Conservation (phyloP, 1,140 invertebrate genomes). For the Apis florea region DNA sequence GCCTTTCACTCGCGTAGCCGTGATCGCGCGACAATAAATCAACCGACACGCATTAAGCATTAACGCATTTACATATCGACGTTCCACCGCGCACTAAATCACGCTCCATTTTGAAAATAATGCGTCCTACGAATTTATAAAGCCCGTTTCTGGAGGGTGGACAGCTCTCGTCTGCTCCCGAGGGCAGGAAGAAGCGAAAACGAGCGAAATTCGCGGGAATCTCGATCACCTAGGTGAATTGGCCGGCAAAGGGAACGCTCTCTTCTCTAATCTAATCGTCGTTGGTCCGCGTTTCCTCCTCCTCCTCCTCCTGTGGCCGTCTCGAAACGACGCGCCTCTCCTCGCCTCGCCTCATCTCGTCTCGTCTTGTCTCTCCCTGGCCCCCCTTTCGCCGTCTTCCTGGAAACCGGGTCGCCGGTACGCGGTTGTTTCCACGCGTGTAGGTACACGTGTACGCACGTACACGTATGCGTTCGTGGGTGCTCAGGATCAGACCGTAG, state of each 20-base stretch:
- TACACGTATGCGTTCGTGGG: slow-evolving; percentile 44
- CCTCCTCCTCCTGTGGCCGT: not conserved
- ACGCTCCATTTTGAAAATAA: slow-evolving; percentile 38
- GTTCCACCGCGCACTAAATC: slow-evolving; percentile 37
- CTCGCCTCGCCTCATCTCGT: not conserved
- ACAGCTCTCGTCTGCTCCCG: not conserved
- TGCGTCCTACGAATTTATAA: slow-evolving; percentile 10
- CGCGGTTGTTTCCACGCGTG: slow-evolving; percentile 41
- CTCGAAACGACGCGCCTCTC: not conserved
- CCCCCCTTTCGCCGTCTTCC: slow-evolving; percentile 67
- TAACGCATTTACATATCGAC: slow-evolving; percentile 61
- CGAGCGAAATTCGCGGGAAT: slow-evolving; percentile 9
- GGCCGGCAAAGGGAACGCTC: not conserved
- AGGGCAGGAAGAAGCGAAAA: not conserved
- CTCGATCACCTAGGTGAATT: not conserved
- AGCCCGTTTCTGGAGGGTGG: not conserved
- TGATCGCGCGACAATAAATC: slow-evolving; percentile 49
- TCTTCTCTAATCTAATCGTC: slow-evolving; percentile 74
- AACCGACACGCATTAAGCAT: slow-evolving; percentile 59
- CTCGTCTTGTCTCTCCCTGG: not conserved
- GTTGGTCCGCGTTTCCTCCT: slow-evolving; percentile 64
- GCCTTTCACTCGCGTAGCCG: slow-evolving; percentile 47
- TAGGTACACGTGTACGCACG: slow-evolving; percentile 49
- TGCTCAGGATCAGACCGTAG: slow-evolving; percentile 58
- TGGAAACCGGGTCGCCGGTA: slow-evolving; percentile 70